Evolutionary conservation across 1,140 invertebrate species (phyloP).

Genomic region (Leptinotarsa texana): DNA sequence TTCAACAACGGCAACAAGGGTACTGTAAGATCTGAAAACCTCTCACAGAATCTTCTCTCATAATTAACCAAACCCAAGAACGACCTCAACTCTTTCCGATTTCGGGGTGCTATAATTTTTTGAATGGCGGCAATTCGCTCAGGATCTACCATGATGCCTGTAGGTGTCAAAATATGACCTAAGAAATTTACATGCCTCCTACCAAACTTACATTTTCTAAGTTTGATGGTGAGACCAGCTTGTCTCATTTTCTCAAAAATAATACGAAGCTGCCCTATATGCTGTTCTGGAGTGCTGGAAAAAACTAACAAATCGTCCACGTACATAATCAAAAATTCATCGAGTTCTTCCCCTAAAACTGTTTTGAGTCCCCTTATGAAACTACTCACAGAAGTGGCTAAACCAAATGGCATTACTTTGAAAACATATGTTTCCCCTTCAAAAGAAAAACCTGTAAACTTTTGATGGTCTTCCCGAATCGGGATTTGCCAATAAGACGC

Average conservation of each 20-base stretch:
- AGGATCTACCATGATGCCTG: conserved; percentile 6
- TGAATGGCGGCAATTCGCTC: conserved; percentile 10
- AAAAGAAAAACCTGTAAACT: conserved; percentile 22
- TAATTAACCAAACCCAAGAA: conserved; percentile 26
- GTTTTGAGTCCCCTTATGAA: conserved; percentile 12
- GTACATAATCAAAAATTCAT: background rate
- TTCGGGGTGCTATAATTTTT: conserved; percentile 12
- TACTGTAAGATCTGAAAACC: conserved; percentile 20
- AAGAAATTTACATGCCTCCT: conserved; percentile 25
- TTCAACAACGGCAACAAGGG: conserved; percentile 10
- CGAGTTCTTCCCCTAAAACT: conserved; percentile 2
- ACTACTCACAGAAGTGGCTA: background rate
- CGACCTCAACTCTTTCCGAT: conserved; percentile 15
- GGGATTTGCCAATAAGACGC: conserved; percentile 25
- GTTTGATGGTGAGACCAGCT: conserved; percentile 56
- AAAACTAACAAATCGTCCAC: conserved; percentile 25
- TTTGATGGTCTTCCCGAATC: background rate
- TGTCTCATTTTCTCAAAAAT: conserved; percentile 40
- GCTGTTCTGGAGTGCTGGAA: background rate
- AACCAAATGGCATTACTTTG: conserved; percentile 22
- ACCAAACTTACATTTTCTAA: conserved; percentile 56
- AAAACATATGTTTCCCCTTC: conserved; percentile 14
- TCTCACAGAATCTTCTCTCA: conserved; percentile 6
- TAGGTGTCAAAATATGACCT: conserved; percentile 15
- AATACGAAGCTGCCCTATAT: conserved; percentile 13